Evolutionary conservation across 35 echinoderm and acorn worm genomes (phyloP).

Genomic region (Patiria miniata): DNA sequence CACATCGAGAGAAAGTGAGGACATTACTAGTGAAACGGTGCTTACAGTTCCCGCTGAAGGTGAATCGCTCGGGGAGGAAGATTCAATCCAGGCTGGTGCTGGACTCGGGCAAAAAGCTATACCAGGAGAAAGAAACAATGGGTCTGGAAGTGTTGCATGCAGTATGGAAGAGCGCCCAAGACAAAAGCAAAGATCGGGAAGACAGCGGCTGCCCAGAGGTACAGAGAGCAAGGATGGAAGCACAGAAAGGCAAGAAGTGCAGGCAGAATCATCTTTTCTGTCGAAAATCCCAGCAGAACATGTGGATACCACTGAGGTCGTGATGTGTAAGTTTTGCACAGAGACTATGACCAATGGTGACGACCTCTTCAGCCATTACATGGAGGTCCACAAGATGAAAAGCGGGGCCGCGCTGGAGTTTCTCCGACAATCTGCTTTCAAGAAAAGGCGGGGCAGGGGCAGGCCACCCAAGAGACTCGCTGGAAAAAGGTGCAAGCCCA

Average conservation of each 20-base stretch:
- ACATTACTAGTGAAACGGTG: background rate
- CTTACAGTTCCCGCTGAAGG: background rate
- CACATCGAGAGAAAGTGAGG: background rate
- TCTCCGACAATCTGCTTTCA: background rate
- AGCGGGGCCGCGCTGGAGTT: background rate
- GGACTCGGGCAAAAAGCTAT: background rate
- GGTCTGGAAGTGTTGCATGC: background rate
- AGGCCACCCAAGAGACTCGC: conserved; percentile 1
- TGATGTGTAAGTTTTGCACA: conserved; percentile 11
- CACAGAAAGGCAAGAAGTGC: background rate
- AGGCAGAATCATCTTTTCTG: background rate
- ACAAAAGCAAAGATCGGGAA: background rate
- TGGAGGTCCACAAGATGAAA: conserved; percentile 1
- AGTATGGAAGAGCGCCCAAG: background rate
- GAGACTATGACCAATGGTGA: background rate
- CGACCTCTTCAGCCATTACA: background rate
- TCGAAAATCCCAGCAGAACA: background rate
- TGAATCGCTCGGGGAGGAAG: background rate
- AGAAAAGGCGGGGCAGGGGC: background rate
- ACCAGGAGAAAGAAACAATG: background rate
- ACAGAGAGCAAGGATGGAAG: background rate
- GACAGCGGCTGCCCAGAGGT: background rate
- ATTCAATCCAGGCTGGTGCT: background rate
- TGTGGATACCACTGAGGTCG: background rate
- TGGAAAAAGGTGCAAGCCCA: background rate